A percentile compares a stretch with the other conserved stretches of the same genome.
Evolutionary conservation across 1,140 invertebrate genomes (phyloP).

Genomic region (Zaprionus davidi): DNA sequence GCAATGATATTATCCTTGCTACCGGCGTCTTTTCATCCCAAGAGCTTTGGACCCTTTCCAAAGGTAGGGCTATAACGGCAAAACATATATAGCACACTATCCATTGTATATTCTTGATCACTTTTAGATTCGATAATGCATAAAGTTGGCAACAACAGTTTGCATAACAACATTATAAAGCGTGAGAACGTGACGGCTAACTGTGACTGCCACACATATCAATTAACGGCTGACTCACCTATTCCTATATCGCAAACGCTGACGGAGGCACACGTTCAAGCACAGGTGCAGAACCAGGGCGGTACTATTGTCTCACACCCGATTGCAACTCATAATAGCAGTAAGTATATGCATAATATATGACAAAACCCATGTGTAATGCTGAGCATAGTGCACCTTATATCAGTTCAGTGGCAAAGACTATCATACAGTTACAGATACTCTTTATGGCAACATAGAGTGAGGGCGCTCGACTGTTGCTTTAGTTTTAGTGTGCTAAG

Average conservation of each 20-base stretch:
- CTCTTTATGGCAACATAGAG: too few relatives aligned
- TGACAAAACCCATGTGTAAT: too few relatives aligned
- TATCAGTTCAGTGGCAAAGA: too few relatives aligned
- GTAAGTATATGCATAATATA: conserved; percentile 84
- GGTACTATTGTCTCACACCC: conserved; percentile 48
- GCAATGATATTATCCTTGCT: conserved; percentile 99
- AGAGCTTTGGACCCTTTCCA: conserved; percentile 98
- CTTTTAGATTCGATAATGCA: conserved; percentile 95
- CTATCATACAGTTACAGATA: too few relatives aligned
- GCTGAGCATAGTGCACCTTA: too few relatives aligned
- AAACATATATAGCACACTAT: background rate
- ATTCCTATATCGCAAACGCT: background rate
- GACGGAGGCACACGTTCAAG: conserved; percentile 81
- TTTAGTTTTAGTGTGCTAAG: too few relatives aligned
- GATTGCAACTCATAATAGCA: conserved; percentile 87
- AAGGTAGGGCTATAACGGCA: conserved; percentile 88
- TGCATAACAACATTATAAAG: conserved; percentile 93
- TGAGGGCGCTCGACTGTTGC: too few relatives aligned
- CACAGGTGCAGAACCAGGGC: conserved; percentile 70
- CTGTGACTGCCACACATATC: conserved; percentile 97
- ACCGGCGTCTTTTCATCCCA: conserved; percentile 99
- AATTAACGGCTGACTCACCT: conserved; percentile 85
- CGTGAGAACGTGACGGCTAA: conserved; percentile 90
- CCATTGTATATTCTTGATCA: background rate
- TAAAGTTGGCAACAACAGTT: conserved; percentile 89